These are phyloP conservation scores for Myiopsitta monachus DNA, from an alignment of 2,113 vertebrate genomes.

Conservation along the genomic window DNA sequence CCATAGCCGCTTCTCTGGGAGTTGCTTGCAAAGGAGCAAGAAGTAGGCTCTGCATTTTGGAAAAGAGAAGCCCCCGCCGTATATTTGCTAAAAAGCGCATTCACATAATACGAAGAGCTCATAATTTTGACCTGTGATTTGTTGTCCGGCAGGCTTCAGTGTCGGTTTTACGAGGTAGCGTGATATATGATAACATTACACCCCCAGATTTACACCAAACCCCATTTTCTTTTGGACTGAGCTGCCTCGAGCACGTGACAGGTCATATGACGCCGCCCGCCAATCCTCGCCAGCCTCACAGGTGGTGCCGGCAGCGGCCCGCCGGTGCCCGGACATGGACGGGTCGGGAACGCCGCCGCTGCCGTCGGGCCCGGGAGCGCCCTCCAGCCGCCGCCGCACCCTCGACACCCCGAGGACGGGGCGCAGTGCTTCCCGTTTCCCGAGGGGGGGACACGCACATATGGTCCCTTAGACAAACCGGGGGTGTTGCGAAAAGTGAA, in stretches of 20 bases:
- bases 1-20: conserved; percentile 84
- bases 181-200: conserved; percentile 99
- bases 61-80: conserved; percentile 85
- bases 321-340: conserved; percentile 64
- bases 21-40: conserved; percentile 85
- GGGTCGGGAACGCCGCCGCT: neutral
- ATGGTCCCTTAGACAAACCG: too few species aligned
- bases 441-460: too few species aligned
- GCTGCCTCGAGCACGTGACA: conserved; percentile 86
- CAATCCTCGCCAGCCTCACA: conserved; percentile 84
- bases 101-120: conserved; percentile 97
- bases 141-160: conserved; percentile 92
- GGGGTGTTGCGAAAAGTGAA: neutral
- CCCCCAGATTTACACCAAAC: conserved; percentile 96
- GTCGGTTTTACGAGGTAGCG: conserved; percentile 98
- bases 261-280: conserved; percentile 80
- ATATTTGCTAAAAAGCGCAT: conserved; percentile 95
- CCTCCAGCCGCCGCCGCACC: neutral
- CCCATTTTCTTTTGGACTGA: conserved; percentile 90
- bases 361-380: neutral
- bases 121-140: conserved; percentile 96
- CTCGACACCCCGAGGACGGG: neutral
- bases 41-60: conserved; percentile 85
- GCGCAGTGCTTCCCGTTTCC: neutral
- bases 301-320: conserved; percentile 76